Evolutionary conservation across 1,140 invertebrate species (phyloP).

Genomic region (Zeugodacus cucurbitae): DNA sequence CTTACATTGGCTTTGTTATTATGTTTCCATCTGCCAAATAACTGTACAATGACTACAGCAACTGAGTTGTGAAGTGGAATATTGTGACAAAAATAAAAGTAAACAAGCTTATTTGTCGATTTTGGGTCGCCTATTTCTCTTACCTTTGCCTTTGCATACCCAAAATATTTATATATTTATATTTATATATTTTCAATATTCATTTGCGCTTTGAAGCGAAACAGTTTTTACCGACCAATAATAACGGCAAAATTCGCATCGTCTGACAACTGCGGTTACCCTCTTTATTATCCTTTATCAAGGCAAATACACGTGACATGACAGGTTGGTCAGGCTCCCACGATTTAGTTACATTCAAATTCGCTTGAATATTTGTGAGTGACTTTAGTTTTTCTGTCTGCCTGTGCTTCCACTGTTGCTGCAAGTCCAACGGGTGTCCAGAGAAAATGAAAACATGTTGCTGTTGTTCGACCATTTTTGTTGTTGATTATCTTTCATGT

Average conservation of each 20-base stretch:
- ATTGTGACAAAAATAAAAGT: too few relatives aligned
- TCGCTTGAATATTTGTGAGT: background rate
- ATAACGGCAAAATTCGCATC: background rate
- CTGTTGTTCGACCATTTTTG: too few relatives aligned
- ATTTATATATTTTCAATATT: background rate
- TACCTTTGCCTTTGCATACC: background rate
- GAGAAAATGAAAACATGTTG: background rate
- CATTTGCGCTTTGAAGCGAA: too few relatives aligned
- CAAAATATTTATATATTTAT: background rate
- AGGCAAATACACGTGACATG: constrained; percentile 14
- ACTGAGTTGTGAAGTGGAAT: too few relatives aligned
- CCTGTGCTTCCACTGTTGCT: background rate
- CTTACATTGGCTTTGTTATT: too few relatives aligned
- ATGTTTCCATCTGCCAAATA: too few relatives aligned
- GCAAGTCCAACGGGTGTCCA: background rate
- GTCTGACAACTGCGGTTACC: background rate
- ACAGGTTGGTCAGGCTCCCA: background rate
- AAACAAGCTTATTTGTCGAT: too few relatives aligned
- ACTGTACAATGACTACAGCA: too few relatives aligned
- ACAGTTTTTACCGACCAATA: background rate
- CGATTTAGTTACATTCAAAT: background rate
- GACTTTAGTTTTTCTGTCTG: background rate
- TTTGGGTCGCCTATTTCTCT: too few relatives aligned
- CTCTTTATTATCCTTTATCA: constrained; percentile 35
- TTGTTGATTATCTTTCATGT: background rate